A percentile compares a stretch with the other conserved stretches of the same genome.
phyloP scores from a whole-genome alignment of 1,140 invertebrate species.

The Chrysopa pallens region DNA sequence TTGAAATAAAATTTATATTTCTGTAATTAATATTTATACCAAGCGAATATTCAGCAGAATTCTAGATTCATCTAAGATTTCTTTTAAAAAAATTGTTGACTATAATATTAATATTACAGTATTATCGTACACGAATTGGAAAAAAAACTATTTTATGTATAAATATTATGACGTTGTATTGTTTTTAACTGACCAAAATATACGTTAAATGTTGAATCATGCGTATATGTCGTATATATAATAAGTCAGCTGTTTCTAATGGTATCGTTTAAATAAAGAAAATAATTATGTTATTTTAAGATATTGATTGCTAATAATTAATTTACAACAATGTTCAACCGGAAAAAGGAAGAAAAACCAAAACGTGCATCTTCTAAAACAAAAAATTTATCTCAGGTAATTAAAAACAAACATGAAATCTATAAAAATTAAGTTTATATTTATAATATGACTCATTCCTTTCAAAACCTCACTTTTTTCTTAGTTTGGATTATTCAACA shows the following conservation, averaged over 20 bases:
- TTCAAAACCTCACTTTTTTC: slow-evolving; percentile 14
- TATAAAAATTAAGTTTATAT: not conserved
- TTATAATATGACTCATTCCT: slow-evolving; percentile 3
- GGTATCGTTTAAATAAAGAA: slow-evolving; percentile 74
- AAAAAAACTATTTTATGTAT: no score
- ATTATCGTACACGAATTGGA: no score
- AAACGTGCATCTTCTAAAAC: not conserved
- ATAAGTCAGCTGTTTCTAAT: slow-evolving; percentile 73
- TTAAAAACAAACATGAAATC: not conserved
- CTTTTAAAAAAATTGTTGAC: no score
- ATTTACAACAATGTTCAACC: not conserved
- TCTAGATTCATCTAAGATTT: no score
- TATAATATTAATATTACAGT: no score
- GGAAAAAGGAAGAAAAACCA: not conserved
- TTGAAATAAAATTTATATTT: no score
- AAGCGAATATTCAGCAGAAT: no score
- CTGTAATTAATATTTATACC: no score
- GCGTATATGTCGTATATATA: slow-evolving; percentile 54
- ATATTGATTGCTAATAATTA: slow-evolving; percentile 35
- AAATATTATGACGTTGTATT: no score
- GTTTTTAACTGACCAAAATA: slow-evolving; percentile 44
- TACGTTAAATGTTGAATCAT: slow-evolving; percentile 55
- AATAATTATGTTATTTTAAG: slow-evolving; percentile 56
- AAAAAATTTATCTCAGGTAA: not conserved
- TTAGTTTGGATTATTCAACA: slow-evolving; percentile 59